Evolutionary conservation across 2,113 vertebrate genomes (phyloP).

Genomic region (human): DNA sequence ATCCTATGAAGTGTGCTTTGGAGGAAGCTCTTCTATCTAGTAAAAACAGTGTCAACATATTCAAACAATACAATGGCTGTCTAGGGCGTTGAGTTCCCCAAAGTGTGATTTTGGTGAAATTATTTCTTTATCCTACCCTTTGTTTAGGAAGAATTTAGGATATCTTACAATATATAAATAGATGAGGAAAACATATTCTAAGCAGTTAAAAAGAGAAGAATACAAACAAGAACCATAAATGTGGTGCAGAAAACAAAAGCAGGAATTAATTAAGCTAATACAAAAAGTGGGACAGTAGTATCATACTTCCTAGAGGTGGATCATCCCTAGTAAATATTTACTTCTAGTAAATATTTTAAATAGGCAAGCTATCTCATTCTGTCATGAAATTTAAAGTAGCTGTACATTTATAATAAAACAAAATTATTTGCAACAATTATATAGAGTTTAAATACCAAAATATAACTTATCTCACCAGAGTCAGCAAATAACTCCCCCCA

Average conservation of each 20-base stretch:
- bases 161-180: background rate
- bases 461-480: background rate
- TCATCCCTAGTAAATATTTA: too few relatives aligned
- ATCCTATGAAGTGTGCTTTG: background rate
- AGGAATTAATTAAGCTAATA: background rate
- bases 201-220: background rate
- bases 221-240: background rate
- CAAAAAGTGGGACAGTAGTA: background rate
- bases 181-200: background rate
- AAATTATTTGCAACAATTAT: background rate
- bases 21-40: background rate
- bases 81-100: background rate
- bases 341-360: background rate
- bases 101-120: background rate
- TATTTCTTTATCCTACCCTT: background rate
- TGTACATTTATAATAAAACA: background rate
- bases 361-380: background rate
- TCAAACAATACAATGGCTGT: background rate
- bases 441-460: background rate
- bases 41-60: background rate
- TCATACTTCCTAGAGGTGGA: background rate
- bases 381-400: background rate
- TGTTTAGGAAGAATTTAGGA: background rate
- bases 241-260: background rate
- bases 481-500: background rate